Conservation (phyloP, 2,888 invertebrate genomes). For the Serrognathus titanus region DNA sequence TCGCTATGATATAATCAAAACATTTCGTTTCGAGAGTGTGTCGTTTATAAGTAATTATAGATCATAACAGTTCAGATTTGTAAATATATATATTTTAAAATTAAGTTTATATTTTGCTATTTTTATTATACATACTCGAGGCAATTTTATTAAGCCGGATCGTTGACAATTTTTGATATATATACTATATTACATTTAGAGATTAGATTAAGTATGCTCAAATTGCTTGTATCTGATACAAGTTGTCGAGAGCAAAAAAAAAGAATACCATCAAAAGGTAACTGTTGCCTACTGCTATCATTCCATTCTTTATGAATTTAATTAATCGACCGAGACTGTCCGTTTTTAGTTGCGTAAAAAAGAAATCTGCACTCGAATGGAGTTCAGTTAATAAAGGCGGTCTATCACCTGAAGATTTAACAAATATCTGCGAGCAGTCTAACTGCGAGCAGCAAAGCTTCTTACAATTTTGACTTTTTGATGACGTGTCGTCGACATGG, state of each 20-base stretch:
- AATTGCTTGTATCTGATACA: slow-evolving; percentile 24
- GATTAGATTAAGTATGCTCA: slow-evolving; percentile 16
- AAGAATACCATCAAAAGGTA: slow-evolving; percentile 2
- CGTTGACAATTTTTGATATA: slow-evolving; percentile 29
- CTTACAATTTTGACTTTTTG: background rate
- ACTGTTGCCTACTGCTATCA: slow-evolving; percentile 8
- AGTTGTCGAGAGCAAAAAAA: slow-evolving; percentile 8
- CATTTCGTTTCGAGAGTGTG: background rate
- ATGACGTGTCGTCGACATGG: background rate
- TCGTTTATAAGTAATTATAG: slow-evolving; percentile 1
- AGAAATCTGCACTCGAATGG: too few relatives aligned
- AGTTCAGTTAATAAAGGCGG: too few relatives aligned
- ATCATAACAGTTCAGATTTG: slow-evolving; percentile 21
- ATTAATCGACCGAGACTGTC: too few relatives aligned
- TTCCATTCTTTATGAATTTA: slow-evolving; percentile 14
- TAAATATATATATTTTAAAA: slow-evolving; percentile 34
- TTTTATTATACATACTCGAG: slow-evolving; percentile 29
- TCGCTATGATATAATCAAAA: background rate
- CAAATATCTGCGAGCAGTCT: too few relatives aligned
- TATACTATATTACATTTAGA: slow-evolving; percentile 12
- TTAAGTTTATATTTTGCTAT: slow-evolving; percentile 43
- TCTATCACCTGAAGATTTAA: too few relatives aligned
- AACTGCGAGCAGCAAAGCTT: too few relatives aligned
- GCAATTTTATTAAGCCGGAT: slow-evolving; percentile 12
- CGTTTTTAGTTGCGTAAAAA: too few relatives aligned